phyloP scores from a whole-genome alignment of 1,140 invertebrate genomes.

The Spodoptera litura region DNA sequence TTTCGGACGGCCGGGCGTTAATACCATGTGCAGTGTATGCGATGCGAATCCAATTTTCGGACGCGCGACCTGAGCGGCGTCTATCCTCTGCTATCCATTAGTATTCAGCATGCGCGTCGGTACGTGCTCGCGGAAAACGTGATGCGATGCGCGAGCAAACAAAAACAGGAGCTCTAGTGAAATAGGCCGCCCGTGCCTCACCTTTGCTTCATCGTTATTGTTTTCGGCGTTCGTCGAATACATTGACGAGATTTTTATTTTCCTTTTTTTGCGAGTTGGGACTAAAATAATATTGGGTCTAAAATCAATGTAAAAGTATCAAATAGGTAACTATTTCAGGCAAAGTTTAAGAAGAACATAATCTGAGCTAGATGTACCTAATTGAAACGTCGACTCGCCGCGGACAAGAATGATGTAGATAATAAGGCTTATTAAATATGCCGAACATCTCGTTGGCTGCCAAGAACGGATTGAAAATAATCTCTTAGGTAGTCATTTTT shows the following conservation, averaged over 20 bases:
- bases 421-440: conserved; percentile 78
- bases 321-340: conserved; percentile 45
- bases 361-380: conserved; percentile 63
- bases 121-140: conserved; percentile 74
- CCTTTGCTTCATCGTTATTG: conserved; percentile 56
- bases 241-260: conserved; percentile 27
- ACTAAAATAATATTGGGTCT: background rate
- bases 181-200: conserved; percentile 63
- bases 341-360: conserved; percentile 52
- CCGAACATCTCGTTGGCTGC: conserved; percentile 66
- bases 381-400: conserved; percentile 73
- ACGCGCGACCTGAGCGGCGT: conserved; percentile 63
- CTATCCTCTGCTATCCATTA: conserved; percentile 68
- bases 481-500: conserved; percentile 74
- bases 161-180: conserved; percentile 68
- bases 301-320: conserved; percentile 41
- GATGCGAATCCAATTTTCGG: conserved; percentile 80
- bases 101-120: conserved; percentile 67
- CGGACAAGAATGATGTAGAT: conserved; percentile 67
- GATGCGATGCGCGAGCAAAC: conserved; percentile 75
- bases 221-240: conserved; percentile 40
- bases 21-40: conserved; percentile 68
- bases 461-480: conserved; percentile 72
- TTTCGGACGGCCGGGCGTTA: conserved; percentile 67
- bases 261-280: background rate